Conservation (phyloP, 2,113 vertebrate species). For the Cololabis saira region DNA sequence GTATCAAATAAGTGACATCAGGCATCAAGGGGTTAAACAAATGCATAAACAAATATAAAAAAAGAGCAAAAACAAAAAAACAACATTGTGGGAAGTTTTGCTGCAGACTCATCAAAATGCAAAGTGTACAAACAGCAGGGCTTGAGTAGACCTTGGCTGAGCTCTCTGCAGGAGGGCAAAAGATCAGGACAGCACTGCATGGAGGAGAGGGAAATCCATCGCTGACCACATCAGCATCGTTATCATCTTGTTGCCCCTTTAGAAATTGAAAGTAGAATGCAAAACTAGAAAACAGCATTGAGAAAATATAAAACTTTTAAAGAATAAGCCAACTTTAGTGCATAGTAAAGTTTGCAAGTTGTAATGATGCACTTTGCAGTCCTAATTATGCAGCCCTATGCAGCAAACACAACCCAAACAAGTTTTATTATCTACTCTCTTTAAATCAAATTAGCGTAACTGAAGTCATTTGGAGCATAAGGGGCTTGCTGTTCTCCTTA, state of each 20-base stretch:
- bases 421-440: constrained; percentile 22
- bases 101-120: constrained; percentile 31
- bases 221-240: background rate
- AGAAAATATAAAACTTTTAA: background rate
- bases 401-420: constrained; percentile 1
- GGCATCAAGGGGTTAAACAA: background rate
- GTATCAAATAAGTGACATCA: background rate
- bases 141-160: constrained; percentile 20
- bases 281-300: background rate
- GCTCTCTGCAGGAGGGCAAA: constrained; percentile 15
- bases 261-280: background rate
- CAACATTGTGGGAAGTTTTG: background rate
- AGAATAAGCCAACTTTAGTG: background rate
- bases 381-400: background rate
- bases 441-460: constrained; percentile 31
- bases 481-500: constrained; percentile 24
- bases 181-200: constrained; percentile 4
- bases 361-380: constrained; percentile 5
- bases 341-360: background rate
- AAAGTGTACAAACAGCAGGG: constrained; percentile 9
- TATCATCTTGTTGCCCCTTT: constrained; percentile 6
- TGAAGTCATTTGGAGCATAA: constrained; percentile 24
- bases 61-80: background rate
- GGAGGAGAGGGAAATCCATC: constrained; percentile 1
- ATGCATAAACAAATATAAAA: background rate